These are phyloP conservation scores for Drosophila meridiana DNA, from an alignment of 2,888 invertebrate genomes.

Conservation along the genomic window DNA sequence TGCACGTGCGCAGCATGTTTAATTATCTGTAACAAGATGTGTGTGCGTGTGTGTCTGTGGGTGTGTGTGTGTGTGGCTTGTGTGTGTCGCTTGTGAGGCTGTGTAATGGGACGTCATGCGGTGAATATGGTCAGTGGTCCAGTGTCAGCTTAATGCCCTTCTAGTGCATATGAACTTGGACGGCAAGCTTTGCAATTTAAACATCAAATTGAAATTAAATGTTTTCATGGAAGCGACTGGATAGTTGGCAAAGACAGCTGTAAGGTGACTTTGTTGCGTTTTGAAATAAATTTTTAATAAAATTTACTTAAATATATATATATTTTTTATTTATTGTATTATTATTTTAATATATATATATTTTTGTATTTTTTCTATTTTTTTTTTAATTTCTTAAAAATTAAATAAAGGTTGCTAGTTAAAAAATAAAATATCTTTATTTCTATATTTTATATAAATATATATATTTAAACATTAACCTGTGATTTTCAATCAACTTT, in stretches of 20 bases:
- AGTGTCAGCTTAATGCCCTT: slow-evolving; percentile 17
- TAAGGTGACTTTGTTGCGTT: neutral
- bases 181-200: slow-evolving; percentile 13
- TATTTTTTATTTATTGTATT: neutral
- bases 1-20: slow-evolving; percentile 79
- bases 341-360: too few species aligned
- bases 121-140: slow-evolving; percentile 54
- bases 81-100: slow-evolving; percentile 11
- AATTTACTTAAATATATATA: neutral
- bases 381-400: too few species aligned
- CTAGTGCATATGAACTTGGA: slow-evolving; percentile 21
- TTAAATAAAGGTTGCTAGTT: too few species aligned
- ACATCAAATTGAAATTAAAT: slow-evolving; percentile 30
- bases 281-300: neutral
- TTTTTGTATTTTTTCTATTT: too few species aligned
- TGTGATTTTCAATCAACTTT: too few species aligned
- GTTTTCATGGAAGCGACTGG: neutral
- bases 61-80: slow-evolving; percentile 13
- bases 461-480: too few species aligned
- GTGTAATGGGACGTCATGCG: slow-evolving; percentile 51
- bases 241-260: neutral
- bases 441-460: too few species aligned
- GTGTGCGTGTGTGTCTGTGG: slow-evolving; percentile 18
- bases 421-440: too few species aligned
- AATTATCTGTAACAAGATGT: slow-evolving; percentile 58